Base-by-base conservation (phyloP, 2,113 vertebrate genomes). In the Megalops atlanticus region DNA sequence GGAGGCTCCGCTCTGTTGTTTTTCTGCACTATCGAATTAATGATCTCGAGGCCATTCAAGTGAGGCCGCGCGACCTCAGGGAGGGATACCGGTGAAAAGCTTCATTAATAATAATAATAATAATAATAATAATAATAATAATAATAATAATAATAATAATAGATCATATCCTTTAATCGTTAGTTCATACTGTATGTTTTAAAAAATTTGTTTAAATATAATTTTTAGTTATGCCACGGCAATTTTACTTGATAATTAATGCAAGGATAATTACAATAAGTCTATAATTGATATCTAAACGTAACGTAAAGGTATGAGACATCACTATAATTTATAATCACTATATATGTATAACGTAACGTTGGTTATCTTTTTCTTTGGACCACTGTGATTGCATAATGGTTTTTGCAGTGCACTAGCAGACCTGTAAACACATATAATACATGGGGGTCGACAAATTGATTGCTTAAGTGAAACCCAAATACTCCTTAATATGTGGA, bases 1-100 rank as follows among this genome's bases (percentile, higher is more conserved):
- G 72, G 83, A 86, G 84, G 84, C 76, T 49, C 43, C 81, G 84
- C 89, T 91, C 83, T 85, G 90, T 81, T 84, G 88, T 92, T 94
- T 89, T 86, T 83, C 75, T 69, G 80, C 81, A 87, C 86, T 89
- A 80, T 91, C 79, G 83, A 90, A 36, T 49, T 71, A 77, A 35
- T 35, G 81, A 76, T 84, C 88, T 83, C 54, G 52, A 24, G 77
- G 82, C 82, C 80, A 74, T 76, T 80, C 80, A 81, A 80, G 76
- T 18, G 77, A 64, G 36, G 58, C 31, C 39, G 81, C 31, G 1
- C n/a, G 79, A 43, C 35, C 40, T 21, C 40, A 8, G 33, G 43
- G 70, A 33, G 35, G 43, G 36, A 47, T 24, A 39, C 35, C 40
- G n/a, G 41, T 18, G 33, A 49, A 45, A n/a, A n/a, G 12, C 54